A percentile compares a stretch with the other conserved stretches of the same genome.
Conservation (phyloP, 2,888 invertebrate genomes). For the Trileptium ribeirensis region DNA sequence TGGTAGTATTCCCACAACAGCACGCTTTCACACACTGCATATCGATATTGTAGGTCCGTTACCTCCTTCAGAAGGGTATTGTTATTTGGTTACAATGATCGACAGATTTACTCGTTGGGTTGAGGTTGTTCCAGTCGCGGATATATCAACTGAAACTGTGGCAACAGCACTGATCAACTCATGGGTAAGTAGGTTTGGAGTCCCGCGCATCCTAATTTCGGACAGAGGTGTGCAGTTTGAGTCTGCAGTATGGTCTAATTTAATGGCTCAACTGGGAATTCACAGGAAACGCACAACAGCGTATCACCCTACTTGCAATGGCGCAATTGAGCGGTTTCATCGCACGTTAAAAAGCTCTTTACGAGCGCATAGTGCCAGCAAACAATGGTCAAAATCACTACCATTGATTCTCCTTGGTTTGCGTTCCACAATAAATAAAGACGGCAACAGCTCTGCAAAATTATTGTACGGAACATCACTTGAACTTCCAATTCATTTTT, state of each 20-base stretch:
- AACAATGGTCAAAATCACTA: background rate
- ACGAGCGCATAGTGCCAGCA: background rate
- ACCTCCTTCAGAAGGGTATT: background rate
- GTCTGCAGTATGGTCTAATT: background rate
- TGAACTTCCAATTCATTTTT: too few species aligned
- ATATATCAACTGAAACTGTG: background rate
- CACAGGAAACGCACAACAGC: background rate
- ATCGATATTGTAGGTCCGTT: constrained; percentile 6
- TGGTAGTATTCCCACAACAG: background rate
- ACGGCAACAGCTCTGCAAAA: background rate
- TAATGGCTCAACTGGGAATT: background rate
- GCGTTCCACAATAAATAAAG: background rate
- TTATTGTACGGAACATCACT: too few species aligned
- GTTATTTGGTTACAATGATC: background rate
- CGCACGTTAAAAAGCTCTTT: background rate
- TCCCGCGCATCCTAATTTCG: background rate
- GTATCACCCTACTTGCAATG: constrained; percentile 4
- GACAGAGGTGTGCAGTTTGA: background rate
- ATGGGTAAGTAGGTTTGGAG: background rate
- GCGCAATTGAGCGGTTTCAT: background rate
- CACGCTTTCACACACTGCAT: constrained; percentile 4
- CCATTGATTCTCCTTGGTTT: background rate
- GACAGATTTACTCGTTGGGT: too few species aligned
- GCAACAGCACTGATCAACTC: background rate
- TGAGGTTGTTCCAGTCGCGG: background rate